phyloP scores from a whole-genome alignment of 2,797 vertebrate genomes.

The Leuciscus waleckii region DNA sequence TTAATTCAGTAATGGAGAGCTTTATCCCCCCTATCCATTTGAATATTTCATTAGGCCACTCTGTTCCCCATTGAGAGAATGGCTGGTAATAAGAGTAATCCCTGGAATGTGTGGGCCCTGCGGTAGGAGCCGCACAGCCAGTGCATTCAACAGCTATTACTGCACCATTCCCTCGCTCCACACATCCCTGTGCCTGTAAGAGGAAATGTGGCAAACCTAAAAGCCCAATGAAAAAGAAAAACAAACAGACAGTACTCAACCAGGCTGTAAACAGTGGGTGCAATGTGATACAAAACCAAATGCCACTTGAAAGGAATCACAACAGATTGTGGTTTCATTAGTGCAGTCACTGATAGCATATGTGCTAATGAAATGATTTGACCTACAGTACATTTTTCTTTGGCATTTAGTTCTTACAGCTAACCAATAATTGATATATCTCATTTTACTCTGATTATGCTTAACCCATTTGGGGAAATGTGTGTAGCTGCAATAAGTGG shows the following conservation, averaged over 20 bases:
- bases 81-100: constrained; percentile 58
- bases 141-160: constrained; percentile 53
- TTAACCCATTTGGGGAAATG: neutral
- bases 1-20: constrained; percentile 56
- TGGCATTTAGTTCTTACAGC: neutral
- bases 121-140: constrained; percentile 33
- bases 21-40: constrained; percentile 55
- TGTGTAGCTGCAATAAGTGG: neutral
- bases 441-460: neutral
- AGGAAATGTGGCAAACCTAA: constrained; percentile 41
- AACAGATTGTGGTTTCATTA: constrained; percentile 8
- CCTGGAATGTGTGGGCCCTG: constrained; percentile 52
- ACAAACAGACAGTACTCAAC: constrained; percentile 46
- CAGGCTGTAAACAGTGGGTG: constrained; percentile 23
- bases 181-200: constrained; percentile 29
- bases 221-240: constrained; percentile 43
- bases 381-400: neutral
- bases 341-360: constrained; percentile 1
- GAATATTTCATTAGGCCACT: constrained; percentile 59
- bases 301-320: neutral
- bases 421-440: neutral
- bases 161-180: constrained; percentile 36
- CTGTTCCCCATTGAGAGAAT: constrained; percentile 51
- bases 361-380: constrained; percentile 12
- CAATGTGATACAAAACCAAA: constrained; percentile 33